Base-by-base conservation (phyloP, 1,140 invertebrate species). In the Caenorhabditis tropicalis region DNA sequence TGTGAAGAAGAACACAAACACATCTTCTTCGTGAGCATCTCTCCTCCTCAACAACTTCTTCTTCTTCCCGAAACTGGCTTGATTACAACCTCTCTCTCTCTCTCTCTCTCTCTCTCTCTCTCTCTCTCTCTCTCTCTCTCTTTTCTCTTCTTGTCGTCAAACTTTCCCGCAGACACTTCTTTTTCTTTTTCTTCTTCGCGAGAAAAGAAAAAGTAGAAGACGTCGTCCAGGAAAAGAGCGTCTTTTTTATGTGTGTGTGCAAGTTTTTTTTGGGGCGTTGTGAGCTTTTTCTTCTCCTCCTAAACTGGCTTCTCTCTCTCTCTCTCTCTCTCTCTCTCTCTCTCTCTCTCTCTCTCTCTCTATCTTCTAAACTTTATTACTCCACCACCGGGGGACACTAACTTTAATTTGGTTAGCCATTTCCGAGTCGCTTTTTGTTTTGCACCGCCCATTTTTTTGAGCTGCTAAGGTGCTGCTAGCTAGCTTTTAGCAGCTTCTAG, bases 11-110 rank as follows among this genome's bases (percentile, higher is more conserved):
- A 74, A 74, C 65, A 74, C 65, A 74, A 74, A 74, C 65, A 43
- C n/a, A 74, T 43, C 36, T 43, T 43, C 79, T 48, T 36, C 74
- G 27, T 48, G 51, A 29, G 46, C 53, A 31, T 49, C 79, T 29
- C 46, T 81, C 33, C 31, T 29, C 51, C 19, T n/a, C 79, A 36
- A 43, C 79, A 31, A 6, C 74, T 43, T 79, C 70, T 9, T 79
- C 74, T 79, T 53, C 29, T 56, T 81, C 79, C 27, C 79, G 79
- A 81, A 56, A 81, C 46, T 81, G 48, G 51, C 46, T 53, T 53
- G 79, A 81, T 53, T 51, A 56, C 79, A 56, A 36, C 48, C 21
- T 79, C 48, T 48, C 48, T 36, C 19, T 21, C 16, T 31, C 60
- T 21, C 21, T 21, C 19, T 31, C 21, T 70, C 19, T 19, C 60